Percentiles rank a stretch among this genome's conserved stretches.
Conservation (phyloP, 2,888 invertebrate species). For the Alloplasta piceator region DNA sequence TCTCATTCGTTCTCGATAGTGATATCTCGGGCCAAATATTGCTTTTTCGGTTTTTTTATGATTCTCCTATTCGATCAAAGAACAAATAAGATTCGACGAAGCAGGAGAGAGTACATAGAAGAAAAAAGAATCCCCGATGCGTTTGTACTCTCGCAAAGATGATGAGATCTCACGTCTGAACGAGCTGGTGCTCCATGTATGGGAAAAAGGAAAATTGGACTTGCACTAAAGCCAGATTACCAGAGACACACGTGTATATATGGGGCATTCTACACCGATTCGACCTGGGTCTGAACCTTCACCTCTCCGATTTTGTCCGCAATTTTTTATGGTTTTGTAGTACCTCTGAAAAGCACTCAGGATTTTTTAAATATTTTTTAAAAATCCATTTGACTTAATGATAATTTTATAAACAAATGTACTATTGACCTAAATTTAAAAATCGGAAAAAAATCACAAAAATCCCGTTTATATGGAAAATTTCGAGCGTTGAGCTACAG, state of each 20-base stretch:
- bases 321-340: too few relatives aligned
- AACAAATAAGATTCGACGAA: slow-evolving; percentile 33
- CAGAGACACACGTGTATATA: slow-evolving; percentile 23
- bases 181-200: slow-evolving; percentile 24
- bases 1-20: slow-evolving; percentile 25
- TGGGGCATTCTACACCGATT: slow-evolving; percentile 13
- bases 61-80: slow-evolving; percentile 24
- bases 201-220: slow-evolving; percentile 56
- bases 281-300: not conserved
- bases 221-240: slow-evolving; percentile 49
- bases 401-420: too few relatives aligned
- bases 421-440: too few relatives aligned
- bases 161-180: slow-evolving; percentile 48
- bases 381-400: too few relatives aligned
- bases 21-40: slow-evolving; percentile 17
- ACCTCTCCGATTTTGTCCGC: not conserved
- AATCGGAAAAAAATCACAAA: too few relatives aligned
- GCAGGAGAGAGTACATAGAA: slow-evolving; percentile 15
- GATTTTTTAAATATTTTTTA: too few relatives aligned
- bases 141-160: slow-evolving; percentile 35
- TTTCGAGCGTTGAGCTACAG: too few relatives aligned
- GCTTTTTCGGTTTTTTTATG: slow-evolving; percentile 20
- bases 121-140: slow-evolving; percentile 17
- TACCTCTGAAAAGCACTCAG: too few relatives aligned
- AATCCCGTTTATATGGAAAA: too few relatives aligned